Percentiles rank a stretch among this genome's conserved stretches.
Evolutionary conservation across 2,797 vertebrate species (phyloP).

Genomic region (Epinephelus malabaricus): DNA sequence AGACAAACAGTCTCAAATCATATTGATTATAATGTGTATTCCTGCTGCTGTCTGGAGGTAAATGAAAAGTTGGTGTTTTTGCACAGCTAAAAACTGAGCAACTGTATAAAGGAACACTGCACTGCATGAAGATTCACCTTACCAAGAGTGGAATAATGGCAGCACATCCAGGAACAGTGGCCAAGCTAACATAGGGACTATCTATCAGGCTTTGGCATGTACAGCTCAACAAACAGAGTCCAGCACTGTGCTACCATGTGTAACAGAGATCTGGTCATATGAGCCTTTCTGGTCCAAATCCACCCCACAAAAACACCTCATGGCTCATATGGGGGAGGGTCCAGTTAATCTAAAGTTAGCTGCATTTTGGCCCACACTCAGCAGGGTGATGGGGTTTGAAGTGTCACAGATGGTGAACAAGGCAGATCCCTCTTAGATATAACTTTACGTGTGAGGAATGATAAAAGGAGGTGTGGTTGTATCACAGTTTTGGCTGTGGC

Average conservation of each 20-base stretch:
- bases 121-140: slow-evolving; percentile 35
- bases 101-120: slow-evolving; percentile 20
- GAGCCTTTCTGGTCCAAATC: slow-evolving; percentile 53
- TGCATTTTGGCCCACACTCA: slow-evolving; percentile 11
- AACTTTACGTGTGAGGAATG: slow-evolving; percentile 27
- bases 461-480: slow-evolving; percentile 42
- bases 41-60: background rate
- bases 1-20: background rate
- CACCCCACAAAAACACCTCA: slow-evolving; percentile 41
- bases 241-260: slow-evolving; percentile 65
- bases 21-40: background rate
- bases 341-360: slow-evolving; percentile 25
- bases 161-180: slow-evolving; percentile 50
- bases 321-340: slow-evolving; percentile 4
- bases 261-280: slow-evolving; percentile 61
- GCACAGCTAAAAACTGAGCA: background rate
- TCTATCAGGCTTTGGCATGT: slow-evolving; percentile 65
- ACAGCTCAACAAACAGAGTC: slow-evolving; percentile 42
- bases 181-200: slow-evolving; percentile 61
- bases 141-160: slow-evolving; percentile 54
- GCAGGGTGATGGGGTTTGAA: slow-evolving; percentile 2
- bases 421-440: slow-evolving; percentile 8
- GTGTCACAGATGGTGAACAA: slow-evolving; percentile 11
- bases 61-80: slow-evolving; percentile 6
- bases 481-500: slow-evolving; percentile 36